Base-by-base conservation (phyloP, 2,797 vertebrate genomes). In the Acipenser ruthenus region DNA sequence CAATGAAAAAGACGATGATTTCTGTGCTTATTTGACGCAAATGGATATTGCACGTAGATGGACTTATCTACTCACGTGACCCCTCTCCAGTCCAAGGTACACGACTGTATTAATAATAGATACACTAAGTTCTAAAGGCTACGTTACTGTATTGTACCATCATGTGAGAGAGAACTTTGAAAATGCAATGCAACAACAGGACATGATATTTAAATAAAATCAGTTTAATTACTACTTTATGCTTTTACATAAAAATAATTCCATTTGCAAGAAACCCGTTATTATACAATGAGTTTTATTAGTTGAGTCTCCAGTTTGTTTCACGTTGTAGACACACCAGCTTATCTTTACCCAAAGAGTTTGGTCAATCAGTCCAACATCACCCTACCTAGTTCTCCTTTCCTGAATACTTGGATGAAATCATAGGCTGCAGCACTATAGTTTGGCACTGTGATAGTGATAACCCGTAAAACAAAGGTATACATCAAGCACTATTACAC, bases 321-420 rank as follows among this genome's bases (percentile, higher is more conserved):
- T 37, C 37, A 37, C 37, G 51, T 6, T 12, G 8, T 53, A 53
- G 51, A 53, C 51, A 53, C 51, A 7, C 6, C 6, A 10, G 1
- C 49, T 51, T 12, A 50, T 49, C 65, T 58, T 10, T 10, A 11
- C n/a, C 37, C 37, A 18, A 18, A 37, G 37, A 37, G 53, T 37
- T 23, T 5, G 2, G n/a, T 55, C 6, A 61, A 56, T 83, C 75
- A 88, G 83, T 99, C 95, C 73, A 99, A 83, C 49, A 91, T 89
- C 55, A 96, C 88, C 11, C 72, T 87, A 66, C 96, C 96, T 70
- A 99, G 84, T 65, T 77, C 82, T 60, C 96, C 96, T 1, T 87
- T 91, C 6, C 95, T 90, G 79, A 98, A 98, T 55, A 90, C 72
- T 71, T 85, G 77, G 71, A 98, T 91, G 80, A 98, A 95, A 77